These are phyloP conservation scores for Pardalotus punctatus DNA, from an alignment of 2,113 vertebrate genomes.

Conservation along the genomic window DNA sequence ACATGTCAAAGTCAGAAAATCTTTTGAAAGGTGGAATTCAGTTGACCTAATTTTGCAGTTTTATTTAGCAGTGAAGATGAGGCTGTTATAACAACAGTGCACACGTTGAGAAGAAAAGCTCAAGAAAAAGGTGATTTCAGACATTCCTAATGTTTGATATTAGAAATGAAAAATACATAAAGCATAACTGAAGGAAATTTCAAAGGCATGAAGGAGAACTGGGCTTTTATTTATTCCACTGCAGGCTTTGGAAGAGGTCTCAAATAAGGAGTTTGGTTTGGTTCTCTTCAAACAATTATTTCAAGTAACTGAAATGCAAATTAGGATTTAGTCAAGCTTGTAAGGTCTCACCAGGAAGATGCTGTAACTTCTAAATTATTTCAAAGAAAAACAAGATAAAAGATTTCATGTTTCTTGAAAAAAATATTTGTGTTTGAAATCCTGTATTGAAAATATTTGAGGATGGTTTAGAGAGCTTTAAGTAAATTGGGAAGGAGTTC, in stretches of 20 bases:
- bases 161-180: neutral
- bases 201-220: neutral
- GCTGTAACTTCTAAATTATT: neutral
- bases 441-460: neutral
- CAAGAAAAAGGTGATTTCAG: no score
- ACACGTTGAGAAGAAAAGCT: neutral
- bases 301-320: neutral
- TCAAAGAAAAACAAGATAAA: neutral
- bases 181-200: neutral
- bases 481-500: neutral
- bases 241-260: neutral
- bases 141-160: neutral
- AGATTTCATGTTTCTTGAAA: neutral
- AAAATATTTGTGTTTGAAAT: neutral
- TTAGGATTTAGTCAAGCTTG: neutral
- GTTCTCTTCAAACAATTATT: neutral
- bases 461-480: neutral
- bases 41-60: neutral
- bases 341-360: neutral
- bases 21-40: neutral
- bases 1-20: neutral
- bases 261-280: neutral
- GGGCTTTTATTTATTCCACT: neutral
- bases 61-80: neutral
- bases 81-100: neutral